Evolutionary conservation across 2,888 invertebrate genomes (phyloP).

Genomic region (Emmelina monodactyla): DNA sequence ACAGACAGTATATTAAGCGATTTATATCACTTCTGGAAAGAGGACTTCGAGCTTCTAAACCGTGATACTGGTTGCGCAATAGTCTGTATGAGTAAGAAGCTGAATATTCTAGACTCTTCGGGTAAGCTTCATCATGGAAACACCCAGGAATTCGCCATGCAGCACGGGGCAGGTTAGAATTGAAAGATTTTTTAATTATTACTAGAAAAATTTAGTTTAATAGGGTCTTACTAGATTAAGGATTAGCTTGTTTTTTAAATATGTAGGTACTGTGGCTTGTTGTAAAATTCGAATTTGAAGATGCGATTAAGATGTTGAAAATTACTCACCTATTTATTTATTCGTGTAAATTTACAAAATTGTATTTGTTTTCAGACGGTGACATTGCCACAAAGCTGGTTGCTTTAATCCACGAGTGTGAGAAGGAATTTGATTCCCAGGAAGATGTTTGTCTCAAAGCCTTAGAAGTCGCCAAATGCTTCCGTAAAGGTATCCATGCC

Average conservation of each 20-base stretch:
- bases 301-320: too few species aligned
- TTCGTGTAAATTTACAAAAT: too few species aligned
- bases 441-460: conserved; percentile 31
- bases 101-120: conserved; percentile 25
- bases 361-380: conserved; percentile 30
- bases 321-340: too few species aligned
- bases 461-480: conserved; percentile 42
- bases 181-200: not conserved
- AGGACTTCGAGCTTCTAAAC: conserved; percentile 28
- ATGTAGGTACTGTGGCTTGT: not conserved
- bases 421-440: conserved; percentile 21
- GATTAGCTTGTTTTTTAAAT: too few species aligned
- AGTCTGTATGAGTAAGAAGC: conserved; percentile 36
- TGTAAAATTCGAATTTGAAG: too few species aligned
- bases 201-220: not conserved
- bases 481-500: conserved; percentile 28
- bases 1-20: conserved; percentile 31
- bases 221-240: too few species aligned
- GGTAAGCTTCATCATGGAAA: conserved; percentile 34
- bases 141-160: conserved; percentile 27
- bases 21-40: conserved; percentile 41
- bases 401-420: conserved; percentile 30
- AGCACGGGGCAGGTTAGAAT: conserved; percentile 31
- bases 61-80: conserved; percentile 36
- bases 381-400: conserved; percentile 30